phyloP scores from a whole-genome alignment of 2,797 vertebrate genomes.

The Pristis pectinata region DNA sequence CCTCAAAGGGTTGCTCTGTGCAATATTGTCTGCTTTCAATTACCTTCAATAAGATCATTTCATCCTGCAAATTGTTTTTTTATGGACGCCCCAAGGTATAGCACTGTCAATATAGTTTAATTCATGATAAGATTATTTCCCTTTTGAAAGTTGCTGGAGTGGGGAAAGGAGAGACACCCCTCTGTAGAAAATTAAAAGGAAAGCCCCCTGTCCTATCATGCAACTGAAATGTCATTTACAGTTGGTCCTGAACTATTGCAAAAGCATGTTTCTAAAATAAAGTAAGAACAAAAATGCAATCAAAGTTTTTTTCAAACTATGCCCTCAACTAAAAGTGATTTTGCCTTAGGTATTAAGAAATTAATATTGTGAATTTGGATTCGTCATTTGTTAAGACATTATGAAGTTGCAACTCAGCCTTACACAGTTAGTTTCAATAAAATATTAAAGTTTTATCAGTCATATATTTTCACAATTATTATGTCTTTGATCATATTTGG shows the following conservation, averaged over 20 bases:
- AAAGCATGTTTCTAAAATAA: not conserved
- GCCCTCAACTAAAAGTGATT: not conserved
- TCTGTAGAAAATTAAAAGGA: not conserved
- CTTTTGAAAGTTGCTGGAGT: not conserved
- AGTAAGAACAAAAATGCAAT: not conserved
- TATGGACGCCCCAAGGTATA: constrained; percentile 30
- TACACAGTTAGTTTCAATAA: not conserved
- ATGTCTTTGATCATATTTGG: not conserved
- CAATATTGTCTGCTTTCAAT: constrained; percentile 5
- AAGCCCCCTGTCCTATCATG: not conserved
- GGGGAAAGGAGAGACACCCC: not conserved
- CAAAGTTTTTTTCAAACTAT: not conserved
- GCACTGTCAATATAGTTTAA: not conserved
- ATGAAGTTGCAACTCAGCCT: not conserved
- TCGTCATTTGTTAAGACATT: not conserved
- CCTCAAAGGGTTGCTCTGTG: constrained; percentile 14
- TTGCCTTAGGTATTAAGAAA: not conserved
- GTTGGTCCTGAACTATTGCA: not conserved
- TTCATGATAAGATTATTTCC: not conserved
- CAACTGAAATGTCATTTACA: not conserved
- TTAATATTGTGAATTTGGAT: not conserved
- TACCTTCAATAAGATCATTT: constrained; percentile 22
- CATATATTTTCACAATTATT: no score
- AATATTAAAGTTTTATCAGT: not conserved
- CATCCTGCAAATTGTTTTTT: constrained; percentile 13